Evolutionary conservation across 2,113 vertebrate genomes (phyloP).

Genomic region (Dicrurus megarhynchus): DNA sequence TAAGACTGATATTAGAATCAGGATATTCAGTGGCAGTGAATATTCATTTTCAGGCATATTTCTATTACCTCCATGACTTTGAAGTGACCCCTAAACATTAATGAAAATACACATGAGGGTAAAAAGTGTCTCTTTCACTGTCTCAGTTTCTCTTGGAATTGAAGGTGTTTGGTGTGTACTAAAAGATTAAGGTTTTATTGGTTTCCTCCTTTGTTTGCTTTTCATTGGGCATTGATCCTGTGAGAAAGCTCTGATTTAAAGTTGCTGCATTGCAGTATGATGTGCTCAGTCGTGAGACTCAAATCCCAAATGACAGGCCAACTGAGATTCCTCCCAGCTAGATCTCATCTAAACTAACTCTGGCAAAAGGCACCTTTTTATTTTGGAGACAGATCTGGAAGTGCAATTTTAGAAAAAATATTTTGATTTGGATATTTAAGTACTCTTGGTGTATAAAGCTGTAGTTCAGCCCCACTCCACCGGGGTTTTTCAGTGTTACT

Average conservation of each 20-base stretch:
- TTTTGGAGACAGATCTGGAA: not conserved
- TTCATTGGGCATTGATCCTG: not conserved
- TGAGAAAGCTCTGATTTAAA: not conserved
- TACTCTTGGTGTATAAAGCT: not conserved
- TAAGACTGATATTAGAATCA: not conserved
- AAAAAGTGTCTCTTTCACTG: not conserved
- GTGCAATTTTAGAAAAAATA: not conserved
- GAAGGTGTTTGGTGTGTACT: not conserved
- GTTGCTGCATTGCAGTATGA: not conserved
- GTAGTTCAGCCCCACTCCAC: not conserved
- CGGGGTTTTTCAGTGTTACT: not conserved
- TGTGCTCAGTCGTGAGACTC: not conserved
- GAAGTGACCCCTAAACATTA: not conserved
- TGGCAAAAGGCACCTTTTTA: not conserved
- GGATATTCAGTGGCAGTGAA: not conserved
- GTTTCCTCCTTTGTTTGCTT: not conserved
- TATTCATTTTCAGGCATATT: not conserved
- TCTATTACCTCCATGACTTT: not conserved
- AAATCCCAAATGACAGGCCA: not conserved
- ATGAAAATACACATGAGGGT: not conserved
- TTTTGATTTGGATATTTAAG: not conserved
- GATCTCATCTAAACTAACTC: not conserved
- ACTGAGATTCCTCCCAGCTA: not conserved
- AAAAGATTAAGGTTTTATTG: not conserved
- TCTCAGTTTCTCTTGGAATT: not conserved